Evolutionary conservation across 2,113 vertebrate species (phyloP).

Genomic region (Aramus guarauna): DNA sequence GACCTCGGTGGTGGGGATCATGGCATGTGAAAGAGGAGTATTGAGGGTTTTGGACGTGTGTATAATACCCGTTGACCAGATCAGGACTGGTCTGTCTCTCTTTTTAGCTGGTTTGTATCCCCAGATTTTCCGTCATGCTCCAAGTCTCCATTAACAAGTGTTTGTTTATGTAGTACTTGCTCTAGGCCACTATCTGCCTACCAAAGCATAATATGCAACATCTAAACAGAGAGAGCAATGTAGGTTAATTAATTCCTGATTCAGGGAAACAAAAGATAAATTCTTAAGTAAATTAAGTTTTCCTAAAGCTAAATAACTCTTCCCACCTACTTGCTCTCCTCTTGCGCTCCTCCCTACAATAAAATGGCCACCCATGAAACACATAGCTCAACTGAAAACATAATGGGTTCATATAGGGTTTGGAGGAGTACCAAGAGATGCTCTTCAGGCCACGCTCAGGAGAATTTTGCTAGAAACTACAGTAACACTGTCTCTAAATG

Average conservation of each 20-base stretch:
- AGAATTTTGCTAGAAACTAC: not conserved
- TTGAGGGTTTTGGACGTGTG: accelerated
- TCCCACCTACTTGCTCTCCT: not conserved
- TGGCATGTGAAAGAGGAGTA: not conserved
- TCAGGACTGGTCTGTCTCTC: not conserved
- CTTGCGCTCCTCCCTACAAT: not conserved
- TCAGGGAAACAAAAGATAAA: not conserved
- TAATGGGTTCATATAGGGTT: not conserved
- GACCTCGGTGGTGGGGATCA: accelerated
- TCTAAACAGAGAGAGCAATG: not conserved
- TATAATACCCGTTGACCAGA: not conserved
- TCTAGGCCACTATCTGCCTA: not conserved
- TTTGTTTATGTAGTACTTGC: slow-evolving; percentile 32
- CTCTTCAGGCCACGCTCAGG: not conserved
- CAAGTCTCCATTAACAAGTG: not conserved
- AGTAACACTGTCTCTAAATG: not conserved
- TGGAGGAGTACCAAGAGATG: not conserved
- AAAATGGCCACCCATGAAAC: not conserved
- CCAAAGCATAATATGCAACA: not conserved
- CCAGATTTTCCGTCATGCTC: not conserved
- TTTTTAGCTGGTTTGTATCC: not conserved
- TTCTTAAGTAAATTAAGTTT: slow-evolving; percentile 5
- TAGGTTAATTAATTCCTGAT: slow-evolving; percentile 35
- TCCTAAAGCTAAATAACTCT: not conserved
- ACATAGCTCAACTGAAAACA: not conserved